Evolutionary conservation across 2,113 vertebrate species (phyloP).

Genomic region (Gymnogyps californianus): DNA sequence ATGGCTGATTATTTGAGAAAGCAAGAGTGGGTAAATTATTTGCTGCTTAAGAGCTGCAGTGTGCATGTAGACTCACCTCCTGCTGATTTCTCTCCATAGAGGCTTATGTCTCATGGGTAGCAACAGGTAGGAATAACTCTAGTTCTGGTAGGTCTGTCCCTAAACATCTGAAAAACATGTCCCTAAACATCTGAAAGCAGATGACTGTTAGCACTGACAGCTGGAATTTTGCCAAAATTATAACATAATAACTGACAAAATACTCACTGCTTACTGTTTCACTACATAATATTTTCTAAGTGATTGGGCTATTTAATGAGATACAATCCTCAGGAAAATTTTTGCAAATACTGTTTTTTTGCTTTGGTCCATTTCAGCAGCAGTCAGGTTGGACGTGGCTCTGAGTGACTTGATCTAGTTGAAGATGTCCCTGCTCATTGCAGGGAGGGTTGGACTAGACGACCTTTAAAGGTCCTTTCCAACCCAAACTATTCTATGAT

Average conservation of each 20-base stretch:
- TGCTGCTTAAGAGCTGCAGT: not conserved
- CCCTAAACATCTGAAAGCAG: not conserved
- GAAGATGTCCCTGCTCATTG: not conserved
- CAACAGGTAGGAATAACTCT: not conserved
- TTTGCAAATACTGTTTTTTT: not conserved
- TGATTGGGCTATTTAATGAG: not conserved
- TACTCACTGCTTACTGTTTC: not conserved
- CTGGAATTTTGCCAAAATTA: not conserved
- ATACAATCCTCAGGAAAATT: not conserved
- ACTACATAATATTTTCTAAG: not conserved
- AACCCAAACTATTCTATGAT: not conserved
- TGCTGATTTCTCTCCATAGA: not conserved
- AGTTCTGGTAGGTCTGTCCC: not conserved
- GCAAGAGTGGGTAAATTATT: not conserved
- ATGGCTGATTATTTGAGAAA: not conserved
- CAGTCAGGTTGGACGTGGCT: not conserved
- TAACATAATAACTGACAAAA: not conserved
- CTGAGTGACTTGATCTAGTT: not conserved
- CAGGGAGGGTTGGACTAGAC: not conserved
- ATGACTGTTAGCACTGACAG: not conserved
- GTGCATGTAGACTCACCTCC: not conserved
- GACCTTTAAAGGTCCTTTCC: not conserved
- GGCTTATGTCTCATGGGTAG: not conserved
- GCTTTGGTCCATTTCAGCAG: not conserved
- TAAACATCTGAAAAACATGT: no score